Conservation (phyloP, 2,888 invertebrate genomes). For the Rhyacophila evoluta region DNA sequence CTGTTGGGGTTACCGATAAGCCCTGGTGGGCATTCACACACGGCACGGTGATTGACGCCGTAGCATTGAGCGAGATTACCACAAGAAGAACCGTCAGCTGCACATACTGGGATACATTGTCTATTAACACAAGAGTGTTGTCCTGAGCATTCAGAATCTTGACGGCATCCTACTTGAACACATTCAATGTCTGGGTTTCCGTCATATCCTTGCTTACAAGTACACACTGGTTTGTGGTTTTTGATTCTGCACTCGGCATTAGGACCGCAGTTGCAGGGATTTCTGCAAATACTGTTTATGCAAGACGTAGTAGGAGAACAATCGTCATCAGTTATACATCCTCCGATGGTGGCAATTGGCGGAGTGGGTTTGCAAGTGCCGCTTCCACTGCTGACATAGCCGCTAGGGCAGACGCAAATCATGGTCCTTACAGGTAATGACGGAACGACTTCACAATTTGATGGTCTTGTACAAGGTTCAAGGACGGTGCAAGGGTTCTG, state of each 20-base stretch:
- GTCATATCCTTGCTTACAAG: slow-evolving; percentile 84
- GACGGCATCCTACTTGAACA: slow-evolving; percentile 78
- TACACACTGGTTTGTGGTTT: slow-evolving; percentile 89
- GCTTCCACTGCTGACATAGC: slow-evolving; percentile 86
- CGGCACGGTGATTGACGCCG: slow-evolving; percentile 82
- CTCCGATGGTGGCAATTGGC: slow-evolving; percentile 72
- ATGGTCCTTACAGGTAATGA: slow-evolving; percentile 88
- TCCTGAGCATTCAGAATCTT: slow-evolving; percentile 82
- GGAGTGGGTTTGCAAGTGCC: slow-evolving; percentile 84
- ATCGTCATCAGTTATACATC: slow-evolving; percentile 82
- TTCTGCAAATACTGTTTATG: slow-evolving; percentile 81
- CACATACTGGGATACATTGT: slow-evolving; percentile 85
- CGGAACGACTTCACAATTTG: slow-evolving; percentile 84
- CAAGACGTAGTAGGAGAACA: slow-evolving; percentile 85
- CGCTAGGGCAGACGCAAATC: slow-evolving; percentile 90
- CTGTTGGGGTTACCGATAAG: slow-evolving; percentile 84
- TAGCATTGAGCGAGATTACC: slow-evolving; percentile 84
- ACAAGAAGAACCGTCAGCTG: slow-evolving; percentile 77
- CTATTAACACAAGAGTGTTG: slow-evolving; percentile 87
- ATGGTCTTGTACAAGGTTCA: slow-evolving; percentile 83
- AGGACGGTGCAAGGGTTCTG: slow-evolving; percentile 84
- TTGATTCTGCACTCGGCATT: slow-evolving; percentile 87
- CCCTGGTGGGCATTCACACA: slow-evolving; percentile 87
- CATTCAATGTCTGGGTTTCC: slow-evolving; percentile 90
- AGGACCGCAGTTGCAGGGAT: slow-evolving; percentile 88